phyloP scores from a whole-genome alignment of 2,888 invertebrate species.

The Calameuta pallipes region DNA sequence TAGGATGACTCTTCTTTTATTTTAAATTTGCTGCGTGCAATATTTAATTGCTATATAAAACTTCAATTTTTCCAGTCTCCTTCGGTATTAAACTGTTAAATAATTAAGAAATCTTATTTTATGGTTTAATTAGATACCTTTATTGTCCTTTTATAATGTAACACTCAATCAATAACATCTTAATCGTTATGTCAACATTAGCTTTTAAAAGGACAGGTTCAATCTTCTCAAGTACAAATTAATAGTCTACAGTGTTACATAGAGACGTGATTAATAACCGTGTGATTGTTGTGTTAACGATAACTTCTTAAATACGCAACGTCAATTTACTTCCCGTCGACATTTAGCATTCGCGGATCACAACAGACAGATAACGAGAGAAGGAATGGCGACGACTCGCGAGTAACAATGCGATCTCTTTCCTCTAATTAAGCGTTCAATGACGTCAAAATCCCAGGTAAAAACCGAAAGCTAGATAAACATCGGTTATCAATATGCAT shows the following conservation, averaged over 20 bases:
- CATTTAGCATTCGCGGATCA: neutral
- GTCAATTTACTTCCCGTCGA: neutral
- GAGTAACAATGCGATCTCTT: neutral
- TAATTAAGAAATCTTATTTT: too few relatives aligned
- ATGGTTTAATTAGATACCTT: constrained; percentile 38
- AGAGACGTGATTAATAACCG: constrained; percentile 2
- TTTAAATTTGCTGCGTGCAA: too few relatives aligned
- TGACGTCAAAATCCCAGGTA: neutral
- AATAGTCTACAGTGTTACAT: constrained; percentile 32
- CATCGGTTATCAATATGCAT: constrained; percentile 41
- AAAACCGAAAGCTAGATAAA: neutral
- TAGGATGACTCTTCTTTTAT: too few relatives aligned
- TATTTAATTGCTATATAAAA: neutral
- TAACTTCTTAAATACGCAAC: neutral
- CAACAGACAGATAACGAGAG: neutral
- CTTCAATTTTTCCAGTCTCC: neutral
- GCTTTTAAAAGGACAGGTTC: constrained; percentile 38
- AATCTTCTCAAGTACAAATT: constrained; percentile 34
- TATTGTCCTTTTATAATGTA: constrained; percentile 53
- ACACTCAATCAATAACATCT: constrained; percentile 49
- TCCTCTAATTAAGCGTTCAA: neutral
- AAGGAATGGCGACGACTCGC: neutral
- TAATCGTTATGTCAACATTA: constrained; percentile 38
- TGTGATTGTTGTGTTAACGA: neutral
- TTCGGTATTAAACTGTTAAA: neutral